Evolutionary conservation across 2,888 invertebrate genomes (phyloP).

Genomic region (Tenodera sinensis): DNA sequence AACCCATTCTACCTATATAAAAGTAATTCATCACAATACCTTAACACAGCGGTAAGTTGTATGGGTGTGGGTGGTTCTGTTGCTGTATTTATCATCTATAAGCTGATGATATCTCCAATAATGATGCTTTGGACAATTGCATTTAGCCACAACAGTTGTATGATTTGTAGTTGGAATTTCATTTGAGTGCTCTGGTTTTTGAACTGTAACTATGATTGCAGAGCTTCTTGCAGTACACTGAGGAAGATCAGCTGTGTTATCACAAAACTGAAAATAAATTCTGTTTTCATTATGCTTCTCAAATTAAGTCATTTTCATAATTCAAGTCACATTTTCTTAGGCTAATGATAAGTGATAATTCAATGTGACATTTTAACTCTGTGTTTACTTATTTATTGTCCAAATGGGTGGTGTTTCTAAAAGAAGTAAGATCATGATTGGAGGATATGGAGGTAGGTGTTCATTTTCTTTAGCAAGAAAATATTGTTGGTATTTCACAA

Average conservation of each 20-base stretch:
- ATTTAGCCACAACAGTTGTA: not conserved
- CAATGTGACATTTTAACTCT: too few relatives aligned
- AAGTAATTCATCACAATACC: conserved; percentile 22
- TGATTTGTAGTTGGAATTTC: not conserved
- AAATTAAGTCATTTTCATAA: not conserved
- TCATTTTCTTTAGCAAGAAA: too few relatives aligned
- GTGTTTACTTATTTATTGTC: too few relatives aligned
- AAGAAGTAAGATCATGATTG: too few relatives aligned
- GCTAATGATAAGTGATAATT: too few relatives aligned
- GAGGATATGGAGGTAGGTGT: too few relatives aligned
- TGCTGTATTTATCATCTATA: conserved; percentile 21
- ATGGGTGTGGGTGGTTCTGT: conserved; percentile 38
- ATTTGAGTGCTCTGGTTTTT: conserved; percentile 11
- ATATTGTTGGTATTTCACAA: too few relatives aligned
- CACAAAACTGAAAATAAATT: conserved; percentile 51
- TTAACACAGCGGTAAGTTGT: conserved; percentile 48
- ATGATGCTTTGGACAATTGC: conserved; percentile 49
- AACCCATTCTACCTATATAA: too few relatives aligned
- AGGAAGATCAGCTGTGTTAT: conserved; percentile 40
- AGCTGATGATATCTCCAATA: conserved; percentile 48
- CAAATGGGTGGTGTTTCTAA: too few relatives aligned
- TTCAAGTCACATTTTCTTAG: not conserved
- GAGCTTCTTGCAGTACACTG: conserved; percentile 39
- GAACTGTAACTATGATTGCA: conserved; percentile 45
- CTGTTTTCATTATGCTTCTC: not conserved